Base-by-base conservation (phyloP, 2,113 vertebrate genomes). In the Pitta sordida region DNA sequence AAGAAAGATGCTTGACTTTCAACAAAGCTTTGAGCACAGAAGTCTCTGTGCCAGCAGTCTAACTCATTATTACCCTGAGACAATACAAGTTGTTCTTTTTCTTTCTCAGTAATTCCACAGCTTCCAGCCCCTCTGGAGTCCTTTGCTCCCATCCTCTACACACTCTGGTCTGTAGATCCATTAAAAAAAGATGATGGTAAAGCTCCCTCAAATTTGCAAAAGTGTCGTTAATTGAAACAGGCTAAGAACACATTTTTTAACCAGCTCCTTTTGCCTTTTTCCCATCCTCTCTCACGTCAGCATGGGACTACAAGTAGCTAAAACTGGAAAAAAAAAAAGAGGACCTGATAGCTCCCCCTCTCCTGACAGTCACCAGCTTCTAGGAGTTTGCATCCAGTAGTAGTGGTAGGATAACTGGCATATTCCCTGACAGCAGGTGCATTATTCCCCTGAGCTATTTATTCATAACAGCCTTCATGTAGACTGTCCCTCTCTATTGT, bases 41-140 rank as follows among this genome's bases (percentile, higher is more conserved):
- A 91, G 46, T 21, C 34, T 60, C 26, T 12, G 43, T 91, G 67
- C 87, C 93, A 94, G 78, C 69, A 91, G 81, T 56, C 32, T 2
- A 62, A 51, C 63, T 93, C 49, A 59, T 93, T 89, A 93, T 69
- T 88, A 62, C 63, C 44, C 71, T 63, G 49, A 94, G 79, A 88
- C 93, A 91, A 87, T 70, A 83, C 70, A 83, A 94, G 82, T 36
- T 87, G 78, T 91, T 92, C 82, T 82, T 84, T 92, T 85, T 44
- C 58, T 77, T 92, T 64, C 90, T 90, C 64, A 77, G 69, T 63
- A 87, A 91, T 83, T 93, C 83, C 85, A 80, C 78, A 90, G 84
- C 68, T 91, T 92, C 86, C 81, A 92, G 77, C 3, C 49, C 7
- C 67, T 41, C 56, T 90, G 91, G 75, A 55, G 43, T 67, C 55